phyloP scores from a whole-genome alignment of 2,797 vertebrate genomes.

The Cetoscarus ocellatus region DNA sequence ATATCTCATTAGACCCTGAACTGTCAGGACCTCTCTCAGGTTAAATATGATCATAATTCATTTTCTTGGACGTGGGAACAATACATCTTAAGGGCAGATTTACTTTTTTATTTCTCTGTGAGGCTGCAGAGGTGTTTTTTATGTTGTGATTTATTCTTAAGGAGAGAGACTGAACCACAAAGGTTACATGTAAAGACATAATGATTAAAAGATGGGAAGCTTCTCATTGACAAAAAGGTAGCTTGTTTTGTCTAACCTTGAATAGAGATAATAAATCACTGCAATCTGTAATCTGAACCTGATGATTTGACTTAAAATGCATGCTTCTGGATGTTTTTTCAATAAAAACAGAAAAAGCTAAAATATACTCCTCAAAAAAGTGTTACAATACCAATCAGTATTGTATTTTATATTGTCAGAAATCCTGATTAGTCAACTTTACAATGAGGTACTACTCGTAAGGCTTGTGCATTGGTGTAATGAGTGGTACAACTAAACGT shows the following conservation, averaged over 20 bases:
- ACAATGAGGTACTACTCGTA: too few relatives aligned
- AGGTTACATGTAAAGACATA: neutral
- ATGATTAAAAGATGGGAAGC: neutral
- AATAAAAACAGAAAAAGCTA: too few relatives aligned
- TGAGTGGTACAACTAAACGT: too few relatives aligned
- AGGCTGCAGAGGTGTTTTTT: slow-evolving; percentile 7
- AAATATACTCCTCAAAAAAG: too few relatives aligned
- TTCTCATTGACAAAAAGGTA: too few relatives aligned
- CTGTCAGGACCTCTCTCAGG: slow-evolving; percentile 28
- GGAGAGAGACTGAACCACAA: neutral
- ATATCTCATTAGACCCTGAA: slow-evolving; percentile 45
- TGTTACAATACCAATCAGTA: too few relatives aligned
- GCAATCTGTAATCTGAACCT: neutral
- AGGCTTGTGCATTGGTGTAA: too few relatives aligned
- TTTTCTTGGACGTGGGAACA: slow-evolving; percentile 12
- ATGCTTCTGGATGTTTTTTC: neutral
- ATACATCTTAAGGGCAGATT: slow-evolving; percentile 25
- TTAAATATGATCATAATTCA: slow-evolving; percentile 23
- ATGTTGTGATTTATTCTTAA: slow-evolving; percentile 6
- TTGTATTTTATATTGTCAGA: too few relatives aligned
- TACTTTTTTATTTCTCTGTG: neutral
- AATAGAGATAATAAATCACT: too few relatives aligned
- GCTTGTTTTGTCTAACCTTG: too few relatives aligned
- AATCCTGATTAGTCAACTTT: too few relatives aligned
- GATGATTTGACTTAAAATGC: neutral